Evolutionary conservation across 2,113 vertebrate species (phyloP).

Genomic region (Indri indri): DNA sequence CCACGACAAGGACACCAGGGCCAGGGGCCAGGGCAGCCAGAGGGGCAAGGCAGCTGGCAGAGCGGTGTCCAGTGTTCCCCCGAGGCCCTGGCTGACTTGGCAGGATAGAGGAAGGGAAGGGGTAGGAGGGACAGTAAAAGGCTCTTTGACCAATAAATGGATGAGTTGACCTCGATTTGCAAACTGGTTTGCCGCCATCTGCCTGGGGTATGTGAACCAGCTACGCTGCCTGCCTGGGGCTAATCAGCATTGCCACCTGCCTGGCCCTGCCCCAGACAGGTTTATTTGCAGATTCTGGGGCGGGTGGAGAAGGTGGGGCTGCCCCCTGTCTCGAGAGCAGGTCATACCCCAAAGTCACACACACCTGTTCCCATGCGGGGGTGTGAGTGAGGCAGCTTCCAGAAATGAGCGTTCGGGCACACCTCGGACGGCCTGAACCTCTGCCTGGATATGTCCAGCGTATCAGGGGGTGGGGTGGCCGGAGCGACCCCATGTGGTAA

Average conservation of each 20-base stretch:
- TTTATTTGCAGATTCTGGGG: not conserved
- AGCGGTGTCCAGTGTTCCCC: not conserved
- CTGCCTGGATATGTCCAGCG: constrained; percentile 54
- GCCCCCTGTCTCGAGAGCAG: not conserved
- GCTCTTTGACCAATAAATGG: not conserved
- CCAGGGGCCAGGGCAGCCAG: not conserved
- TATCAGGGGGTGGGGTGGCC: not conserved
- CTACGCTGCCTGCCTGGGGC: not conserved
- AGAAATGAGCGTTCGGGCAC: constrained; percentile 40
- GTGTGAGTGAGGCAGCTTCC: not conserved
- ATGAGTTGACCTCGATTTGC: not conserved
- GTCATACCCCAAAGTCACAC: not conserved
- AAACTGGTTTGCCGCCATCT: not conserved
- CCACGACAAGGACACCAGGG: rapidly evolving
- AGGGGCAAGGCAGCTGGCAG: not conserved
- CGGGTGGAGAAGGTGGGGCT: rapidly evolving
- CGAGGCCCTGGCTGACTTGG: not conserved
- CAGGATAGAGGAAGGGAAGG: not conserved
- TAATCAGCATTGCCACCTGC: rapidly evolving
- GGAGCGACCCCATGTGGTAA: not conserved
- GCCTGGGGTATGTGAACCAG: rapidly evolving
- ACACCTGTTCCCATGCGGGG: too few species aligned
- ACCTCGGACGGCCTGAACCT: constrained; percentile 34
- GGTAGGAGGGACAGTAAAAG: not conserved
- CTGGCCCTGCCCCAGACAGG: not conserved